A percentile compares a stretch with the other conserved stretches of the same genome.
Evolutionary conservation across 2,888 invertebrate genomes (phyloP).

Genomic region (Caenorhabditis sp.): DNA sequence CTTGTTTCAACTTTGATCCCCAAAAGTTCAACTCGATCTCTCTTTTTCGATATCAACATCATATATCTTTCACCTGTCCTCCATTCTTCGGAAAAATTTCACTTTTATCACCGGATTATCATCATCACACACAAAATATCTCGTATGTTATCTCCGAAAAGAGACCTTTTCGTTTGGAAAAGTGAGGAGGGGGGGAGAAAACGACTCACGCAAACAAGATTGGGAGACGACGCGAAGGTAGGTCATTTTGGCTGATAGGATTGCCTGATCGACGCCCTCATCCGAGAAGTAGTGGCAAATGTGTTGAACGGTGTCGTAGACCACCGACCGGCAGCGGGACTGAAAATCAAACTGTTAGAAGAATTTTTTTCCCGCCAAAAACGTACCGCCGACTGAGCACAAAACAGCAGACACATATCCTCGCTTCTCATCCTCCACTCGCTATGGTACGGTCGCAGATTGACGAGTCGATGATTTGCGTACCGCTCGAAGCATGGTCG

Average conservation of each 20-base stretch:
- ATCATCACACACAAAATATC: conserved; percentile 14
- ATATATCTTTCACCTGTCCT: neutral
- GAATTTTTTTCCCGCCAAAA: neutral
- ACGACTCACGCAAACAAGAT: conserved; percentile 77
- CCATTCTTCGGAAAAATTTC: conserved; percentile 25
- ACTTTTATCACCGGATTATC: conserved; percentile 25
- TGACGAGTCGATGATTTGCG: conserved; percentile 76
- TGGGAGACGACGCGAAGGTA: conserved; percentile 79
- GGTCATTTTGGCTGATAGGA: conserved; percentile 78
- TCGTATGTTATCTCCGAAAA: neutral
- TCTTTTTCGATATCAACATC: too few relatives aligned
- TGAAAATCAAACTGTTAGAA: conserved; percentile 55
- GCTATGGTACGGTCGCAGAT: conserved; percentile 79
- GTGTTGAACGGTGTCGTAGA: conserved; percentile 80
- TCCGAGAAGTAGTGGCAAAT: conserved; percentile 82
- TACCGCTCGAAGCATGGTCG: conserved; percentile 83
- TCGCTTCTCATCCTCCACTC: conserved; percentile 81
- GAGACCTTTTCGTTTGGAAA: conserved; percentile 6
- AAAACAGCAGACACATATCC: conserved; percentile 79
- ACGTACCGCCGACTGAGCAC: conserved; percentile 75
- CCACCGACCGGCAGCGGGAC: conserved; percentile 81
- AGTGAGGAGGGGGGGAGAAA: too few relatives aligned
- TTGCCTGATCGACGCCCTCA: conserved; percentile 73
- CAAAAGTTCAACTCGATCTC: conserved; percentile 18
- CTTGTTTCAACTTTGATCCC: conserved; percentile 1